These are phyloP conservation scores for Machimus rusticus DNA, from an alignment of 2,888 invertebrate species.

Conservation along the genomic window DNA sequence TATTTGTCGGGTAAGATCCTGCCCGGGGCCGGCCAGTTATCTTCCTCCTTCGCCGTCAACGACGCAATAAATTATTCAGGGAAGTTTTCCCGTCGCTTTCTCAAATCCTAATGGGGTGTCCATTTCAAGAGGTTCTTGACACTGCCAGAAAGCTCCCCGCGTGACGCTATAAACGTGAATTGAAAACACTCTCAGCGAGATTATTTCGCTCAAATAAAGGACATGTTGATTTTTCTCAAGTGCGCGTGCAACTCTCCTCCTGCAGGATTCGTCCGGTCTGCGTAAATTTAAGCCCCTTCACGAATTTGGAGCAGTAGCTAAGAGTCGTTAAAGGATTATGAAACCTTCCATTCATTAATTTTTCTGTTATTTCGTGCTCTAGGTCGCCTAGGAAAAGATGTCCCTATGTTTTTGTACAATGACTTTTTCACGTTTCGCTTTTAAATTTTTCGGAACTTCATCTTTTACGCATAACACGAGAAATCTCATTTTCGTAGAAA, in stretches of 20 bases:
- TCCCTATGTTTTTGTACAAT: too few species aligned
- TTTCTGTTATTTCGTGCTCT: not conserved
- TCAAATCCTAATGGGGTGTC: slow-evolving; percentile 51
- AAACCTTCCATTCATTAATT: not conserved
- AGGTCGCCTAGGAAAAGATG: not conserved
- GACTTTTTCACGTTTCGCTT: too few species aligned
- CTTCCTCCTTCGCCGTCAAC: not conserved
- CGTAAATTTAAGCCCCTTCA: not conserved
- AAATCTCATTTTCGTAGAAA: too few species aligned
- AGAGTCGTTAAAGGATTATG: not conserved
- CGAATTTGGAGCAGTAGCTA: not conserved
- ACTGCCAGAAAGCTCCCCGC: slow-evolving; percentile 43
- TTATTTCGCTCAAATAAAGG: slow-evolving; percentile 30
- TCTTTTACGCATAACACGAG: too few species aligned
- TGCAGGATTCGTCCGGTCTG: not conserved
- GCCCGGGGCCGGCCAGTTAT: not conserved
- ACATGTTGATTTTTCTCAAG: slow-evolving; percentile 5
- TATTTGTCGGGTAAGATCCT: slow-evolving; percentile 17
- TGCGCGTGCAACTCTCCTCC: not conserved
- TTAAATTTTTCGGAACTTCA: too few species aligned
- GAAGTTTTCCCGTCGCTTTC: slow-evolving; percentile 42
- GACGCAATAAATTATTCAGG: slow-evolving; percentile 35
- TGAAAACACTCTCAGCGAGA: slow-evolving; percentile 37
- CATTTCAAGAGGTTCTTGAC: slow-evolving; percentile 52
- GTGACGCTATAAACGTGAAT: slow-evolving; percentile 28